Evolutionary conservation across 2,113 vertebrate genomes (phyloP).

Genomic region (Perccottus glenii): DNA sequence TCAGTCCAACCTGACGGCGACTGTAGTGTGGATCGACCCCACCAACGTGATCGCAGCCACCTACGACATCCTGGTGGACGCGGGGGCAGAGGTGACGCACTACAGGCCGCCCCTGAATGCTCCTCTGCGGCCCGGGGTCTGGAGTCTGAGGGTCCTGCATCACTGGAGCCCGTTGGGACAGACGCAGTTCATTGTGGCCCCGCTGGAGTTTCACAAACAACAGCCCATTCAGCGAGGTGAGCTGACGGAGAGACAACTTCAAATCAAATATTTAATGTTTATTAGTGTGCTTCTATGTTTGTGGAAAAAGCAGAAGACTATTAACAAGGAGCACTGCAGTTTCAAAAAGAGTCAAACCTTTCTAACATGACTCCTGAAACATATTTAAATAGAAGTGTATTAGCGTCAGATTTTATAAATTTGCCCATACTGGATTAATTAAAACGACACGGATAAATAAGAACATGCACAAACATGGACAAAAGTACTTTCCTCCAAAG

Average conservation of each 20-base stretch:
- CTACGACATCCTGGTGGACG: slow-evolving; percentile 95
- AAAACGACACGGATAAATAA: too few relatives aligned
- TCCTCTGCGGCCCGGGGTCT: slow-evolving; percentile 91
- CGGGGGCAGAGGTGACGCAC: slow-evolving; percentile 91
- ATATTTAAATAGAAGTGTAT: too few relatives aligned
- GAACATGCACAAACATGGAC: too few relatives aligned
- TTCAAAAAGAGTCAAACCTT: too few relatives aligned
- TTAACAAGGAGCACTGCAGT: too few relatives aligned
- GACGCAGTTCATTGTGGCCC: slow-evolving; percentile 90
- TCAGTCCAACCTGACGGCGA: slow-evolving; percentile 90
- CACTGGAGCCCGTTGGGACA: slow-evolving; percentile 93
- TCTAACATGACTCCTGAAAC: too few relatives aligned
- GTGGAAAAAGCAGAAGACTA: too few relatives aligned
- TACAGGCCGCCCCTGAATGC: slow-evolving; percentile 92
- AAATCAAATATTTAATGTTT: too few relatives aligned
- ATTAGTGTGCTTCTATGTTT: too few relatives aligned
- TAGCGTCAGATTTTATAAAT: too few relatives aligned
- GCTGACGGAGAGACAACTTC: slow-evolving; percentile 12
- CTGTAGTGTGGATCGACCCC: slow-evolving; percentile 95
- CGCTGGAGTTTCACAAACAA: slow-evolving; percentile 87
- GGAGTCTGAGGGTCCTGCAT: slow-evolving; percentile 92
- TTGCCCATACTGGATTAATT: too few relatives aligned
- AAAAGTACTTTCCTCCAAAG: too few relatives aligned
- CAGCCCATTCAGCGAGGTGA: slow-evolving; percentile 87
- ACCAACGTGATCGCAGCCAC: slow-evolving; percentile 96